Conservation (phyloP, 2,797 vertebrate genomes). For the Menidia menidia region DNA sequence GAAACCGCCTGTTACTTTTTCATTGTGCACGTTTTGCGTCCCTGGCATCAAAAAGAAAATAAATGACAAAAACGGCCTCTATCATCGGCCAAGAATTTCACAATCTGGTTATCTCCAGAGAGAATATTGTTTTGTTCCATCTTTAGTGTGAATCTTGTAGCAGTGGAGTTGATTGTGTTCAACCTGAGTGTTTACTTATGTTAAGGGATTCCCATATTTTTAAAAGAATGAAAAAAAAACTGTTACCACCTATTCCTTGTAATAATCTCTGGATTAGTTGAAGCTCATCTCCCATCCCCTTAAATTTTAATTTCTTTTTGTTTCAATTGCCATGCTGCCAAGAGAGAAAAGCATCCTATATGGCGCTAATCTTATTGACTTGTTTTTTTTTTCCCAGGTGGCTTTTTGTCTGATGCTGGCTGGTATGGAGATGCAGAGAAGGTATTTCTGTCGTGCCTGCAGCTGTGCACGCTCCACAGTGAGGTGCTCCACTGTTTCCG, state of each 20-base stretch:
- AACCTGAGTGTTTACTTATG: background rate
- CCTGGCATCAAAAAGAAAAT: background rate
- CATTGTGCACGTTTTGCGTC: background rate
- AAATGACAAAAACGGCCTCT: background rate
- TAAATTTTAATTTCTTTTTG: too few relatives aligned
- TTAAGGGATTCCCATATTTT: too few relatives aligned
- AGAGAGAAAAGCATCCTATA: too few relatives aligned
- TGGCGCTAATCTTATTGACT: background rate
- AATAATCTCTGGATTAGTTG: too few relatives aligned
- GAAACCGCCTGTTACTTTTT: too few relatives aligned
- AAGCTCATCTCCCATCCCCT: too few relatives aligned
- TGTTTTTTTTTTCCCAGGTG: conserved; percentile 79
- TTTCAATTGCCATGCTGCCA: background rate
- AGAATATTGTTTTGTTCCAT: background rate
- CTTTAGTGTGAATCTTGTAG: background rate
- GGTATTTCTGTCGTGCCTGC: conserved; percentile 97
- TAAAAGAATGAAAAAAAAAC: too few relatives aligned
- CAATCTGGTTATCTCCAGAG: background rate
- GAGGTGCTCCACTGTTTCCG: conserved; percentile 97
- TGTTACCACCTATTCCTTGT: too few relatives aligned
- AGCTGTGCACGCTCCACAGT: conserved; percentile 95
- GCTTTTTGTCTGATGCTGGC: conserved; percentile 96
- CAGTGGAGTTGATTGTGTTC: background rate
- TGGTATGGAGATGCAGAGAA: conserved; percentile 99
- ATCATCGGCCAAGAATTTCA: background rate